These are phyloP conservation scores for Gallinago undulata DNA, from an alignment of 2,113 vertebrate genomes.

Conservation along the genomic window DNA sequence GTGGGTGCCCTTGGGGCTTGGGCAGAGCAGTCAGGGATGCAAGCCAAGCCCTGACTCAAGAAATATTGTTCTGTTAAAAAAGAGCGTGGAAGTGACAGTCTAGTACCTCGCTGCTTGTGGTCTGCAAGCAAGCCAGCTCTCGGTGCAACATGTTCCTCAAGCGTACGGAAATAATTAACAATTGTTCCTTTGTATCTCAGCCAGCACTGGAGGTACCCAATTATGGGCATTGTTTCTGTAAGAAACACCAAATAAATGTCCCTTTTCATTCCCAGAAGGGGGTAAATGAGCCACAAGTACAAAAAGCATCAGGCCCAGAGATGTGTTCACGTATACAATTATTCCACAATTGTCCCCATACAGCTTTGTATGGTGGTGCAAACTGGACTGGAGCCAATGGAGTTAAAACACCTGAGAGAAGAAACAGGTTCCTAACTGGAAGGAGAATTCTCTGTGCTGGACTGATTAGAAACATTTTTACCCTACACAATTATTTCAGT, in stretches of 20 bases:
- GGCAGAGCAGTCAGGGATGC: background rate
- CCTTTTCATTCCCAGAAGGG: background rate
- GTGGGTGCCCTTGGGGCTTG: background rate
- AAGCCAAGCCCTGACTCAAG: background rate
- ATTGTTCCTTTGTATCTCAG: slow-evolving; percentile 20
- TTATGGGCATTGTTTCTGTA: slow-evolving; percentile 36
- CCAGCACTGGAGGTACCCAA: slow-evolving; percentile 26
- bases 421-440: background rate
- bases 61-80: background rate
- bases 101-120: background rate
- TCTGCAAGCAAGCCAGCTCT: background rate
- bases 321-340: background rate
- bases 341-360: background rate
- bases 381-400: background rate
- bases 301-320: background rate
- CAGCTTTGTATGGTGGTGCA: background rate
- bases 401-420: slow-evolving; percentile 22
- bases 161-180: slow-evolving; percentile 1
- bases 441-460: background rate
- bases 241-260: slow-evolving; percentile 55
- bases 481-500: background rate
- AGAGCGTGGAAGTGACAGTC: background rate
- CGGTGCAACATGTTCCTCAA: background rate
- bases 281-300: background rate
- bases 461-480: background rate